Evolutionary conservation across 1,140 invertebrate genomes (phyloP), one percentile per base, ranked within the genome.

Genomic region (Araneus ventricosus): DNA sequence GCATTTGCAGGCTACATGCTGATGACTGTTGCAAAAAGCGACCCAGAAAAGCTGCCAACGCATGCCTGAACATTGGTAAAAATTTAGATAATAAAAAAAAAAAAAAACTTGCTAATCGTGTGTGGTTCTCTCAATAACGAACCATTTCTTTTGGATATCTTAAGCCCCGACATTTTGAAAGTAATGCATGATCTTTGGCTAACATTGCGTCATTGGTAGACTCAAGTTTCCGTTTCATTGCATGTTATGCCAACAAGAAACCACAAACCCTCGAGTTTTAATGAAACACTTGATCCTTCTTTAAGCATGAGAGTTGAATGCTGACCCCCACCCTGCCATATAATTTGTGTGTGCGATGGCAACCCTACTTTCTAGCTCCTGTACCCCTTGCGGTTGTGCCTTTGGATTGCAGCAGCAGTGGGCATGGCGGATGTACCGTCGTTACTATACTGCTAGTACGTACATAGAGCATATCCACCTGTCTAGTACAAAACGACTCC

Each of bases 391-490:
- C 87, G 67, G 84, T 86, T 86, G 84, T 61, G 63, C 87, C 87
- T 89, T 75, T 89, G 87, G 63, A 70, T 89, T 89, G 67, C 67
- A 70, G 67, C 63, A 75, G 39, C 39, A 67, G 45, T 30, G 63
- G 87, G 63, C 87, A 22, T 27, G 22, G n/a, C 22, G 24, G 17
- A 41, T 34, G 86, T 67, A 61, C 59, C 86, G 24, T 70, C 37
- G 59, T 88, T 41, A 88, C 30, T 67, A 63, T 57, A 61, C 34
- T 57, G 87, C 67, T 89, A 89, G 87, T 41, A 89, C 63, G 63
- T 75, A 89, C 87, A 75, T 89, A 89, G 67, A 89, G 87, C 87
- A 89, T 89, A 89, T 89, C 87, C 87, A 89, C 87, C 87, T 67
- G 27, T 89, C 87, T 89, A 89, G 87, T 89, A 89, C 87, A 89